These are phyloP conservation scores for Drosophila greeni DNA, from an alignment of 2,888 invertebrate genomes.

Conservation along the genomic window DNA sequence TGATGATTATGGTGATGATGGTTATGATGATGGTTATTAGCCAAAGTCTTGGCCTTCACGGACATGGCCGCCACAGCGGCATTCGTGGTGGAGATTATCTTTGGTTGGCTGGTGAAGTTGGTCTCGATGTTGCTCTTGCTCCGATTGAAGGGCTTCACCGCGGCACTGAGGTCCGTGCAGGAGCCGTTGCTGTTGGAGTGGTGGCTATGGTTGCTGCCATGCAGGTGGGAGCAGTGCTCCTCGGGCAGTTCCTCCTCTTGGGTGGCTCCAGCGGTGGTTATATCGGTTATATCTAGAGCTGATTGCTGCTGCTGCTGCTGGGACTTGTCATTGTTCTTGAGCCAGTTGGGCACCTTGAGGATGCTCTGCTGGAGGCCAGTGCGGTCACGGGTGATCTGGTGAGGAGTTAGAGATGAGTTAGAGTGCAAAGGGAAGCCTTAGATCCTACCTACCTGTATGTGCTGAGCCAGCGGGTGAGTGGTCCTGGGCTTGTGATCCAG, in stretches of 20 bases:
- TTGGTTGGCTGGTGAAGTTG: slow-evolving; percentile 72
- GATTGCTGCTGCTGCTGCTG: slow-evolving; percentile 28
- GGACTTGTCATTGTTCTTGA: slow-evolving; percentile 76
- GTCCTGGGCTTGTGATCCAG: slow-evolving; percentile 88
- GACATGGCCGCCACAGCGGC: slow-evolving; percentile 29
- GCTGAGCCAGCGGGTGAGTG: slow-evolving; percentile 89
- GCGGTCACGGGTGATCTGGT: slow-evolving; percentile 91
- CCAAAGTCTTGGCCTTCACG: slow-evolving; percentile 35
- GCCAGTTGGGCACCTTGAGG: slow-evolving; percentile 83
- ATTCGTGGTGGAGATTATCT: slow-evolving; percentile 70
- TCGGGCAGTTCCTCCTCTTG: slow-evolving; percentile 54
- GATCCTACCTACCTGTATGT: slow-evolving; percentile 83
- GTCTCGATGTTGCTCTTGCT: slow-evolving; percentile 79
- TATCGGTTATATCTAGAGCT: slow-evolving; percentile 41
- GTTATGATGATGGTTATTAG: slow-evolving; percentile 5
- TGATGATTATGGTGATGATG: slow-evolving; percentile 8
- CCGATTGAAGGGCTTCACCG: slow-evolving; percentile 73
- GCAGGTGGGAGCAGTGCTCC: slow-evolving; percentile 43
- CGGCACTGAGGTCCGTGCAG: slow-evolving; percentile 74
- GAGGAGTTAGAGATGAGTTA: too few species aligned
- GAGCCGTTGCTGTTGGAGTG: slow-evolving; percentile 61
- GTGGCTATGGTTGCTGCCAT: slow-evolving; percentile 18
- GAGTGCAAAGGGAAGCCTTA: neutral
- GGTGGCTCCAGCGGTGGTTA: neutral
- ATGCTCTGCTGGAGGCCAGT: slow-evolving; percentile 93